Evolutionary conservation across 1,140 invertebrate genomes (phyloP).

Genomic region (Charaxes varanes): DNA sequence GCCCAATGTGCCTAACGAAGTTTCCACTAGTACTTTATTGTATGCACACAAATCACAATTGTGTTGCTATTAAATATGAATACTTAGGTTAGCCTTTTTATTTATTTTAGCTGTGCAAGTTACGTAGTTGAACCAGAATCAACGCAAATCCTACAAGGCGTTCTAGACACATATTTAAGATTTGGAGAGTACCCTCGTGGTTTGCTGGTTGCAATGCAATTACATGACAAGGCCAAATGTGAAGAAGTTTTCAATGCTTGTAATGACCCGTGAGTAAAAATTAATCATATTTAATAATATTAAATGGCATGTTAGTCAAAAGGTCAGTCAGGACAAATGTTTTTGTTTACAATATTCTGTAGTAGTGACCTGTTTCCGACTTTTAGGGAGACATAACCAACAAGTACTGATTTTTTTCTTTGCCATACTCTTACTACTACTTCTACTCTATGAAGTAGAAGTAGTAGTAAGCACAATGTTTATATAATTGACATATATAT

Average conservation of each 20-base stretch:
- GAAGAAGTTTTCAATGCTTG: conserved; percentile 92
- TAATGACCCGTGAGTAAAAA: conserved; percentile 86
- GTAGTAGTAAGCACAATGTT: too few relatives aligned
- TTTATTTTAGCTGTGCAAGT: conserved; percentile 89
- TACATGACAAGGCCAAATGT: conserved; percentile 91
- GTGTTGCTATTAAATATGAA: neutral
- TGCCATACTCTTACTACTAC: too few relatives aligned
- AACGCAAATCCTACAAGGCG: conserved; percentile 88
- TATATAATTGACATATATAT: conserved; percentile 14
- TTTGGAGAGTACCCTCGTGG: conserved; percentile 97
- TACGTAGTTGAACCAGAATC: conserved; percentile 99
- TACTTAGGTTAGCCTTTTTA: neutral
- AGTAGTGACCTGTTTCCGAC: too few relatives aligned
- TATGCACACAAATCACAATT: too few relatives aligned
- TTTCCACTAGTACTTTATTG: too few relatives aligned
- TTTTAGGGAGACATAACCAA: too few relatives aligned
- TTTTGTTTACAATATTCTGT: neutral
- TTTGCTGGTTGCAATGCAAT: conserved; percentile 93
- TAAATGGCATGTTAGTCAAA: too few relatives aligned
- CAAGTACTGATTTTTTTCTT: too few relatives aligned
- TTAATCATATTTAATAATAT: too few relatives aligned
- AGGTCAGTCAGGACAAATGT: conserved; percentile 1
- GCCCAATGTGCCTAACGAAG: too few relatives aligned
- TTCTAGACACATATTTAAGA: conserved; percentile 91
- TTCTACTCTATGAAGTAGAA: too few relatives aligned